These are phyloP conservation scores for Galerucella nymphaeae DNA, from an alignment of 2,888 invertebrate genomes.

Conservation along the genomic window DNA sequence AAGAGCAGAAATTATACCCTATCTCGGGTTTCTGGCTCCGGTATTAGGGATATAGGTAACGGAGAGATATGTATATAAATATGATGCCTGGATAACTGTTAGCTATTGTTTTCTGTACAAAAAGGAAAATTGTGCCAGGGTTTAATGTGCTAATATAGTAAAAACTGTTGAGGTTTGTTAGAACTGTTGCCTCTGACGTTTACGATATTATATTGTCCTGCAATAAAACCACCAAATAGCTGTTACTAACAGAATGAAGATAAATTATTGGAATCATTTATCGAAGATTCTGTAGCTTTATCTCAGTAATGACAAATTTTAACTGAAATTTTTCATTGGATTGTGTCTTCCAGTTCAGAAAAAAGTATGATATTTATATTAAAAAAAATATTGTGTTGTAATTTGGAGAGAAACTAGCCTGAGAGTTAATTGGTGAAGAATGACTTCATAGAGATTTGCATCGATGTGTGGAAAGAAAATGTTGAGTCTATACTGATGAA, in stretches of 20 bases:
- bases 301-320: too few species aligned
- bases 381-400: too few species aligned
- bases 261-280: too few species aligned
- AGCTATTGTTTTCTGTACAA: slow-evolving; percentile 24
- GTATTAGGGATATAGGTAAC: slow-evolving; percentile 25
- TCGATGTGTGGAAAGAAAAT: too few species aligned
- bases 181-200: neutral
- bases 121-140: slow-evolving; percentile 1
- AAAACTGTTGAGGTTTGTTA: neutral
- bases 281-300: too few species aligned
- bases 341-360: too few species aligned
- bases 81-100: slow-evolving; percentile 14
- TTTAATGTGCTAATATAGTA: slow-evolving; percentile 1
- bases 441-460: too few species aligned
- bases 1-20: slow-evolving; percentile 37
- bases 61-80: slow-evolving; percentile 14
- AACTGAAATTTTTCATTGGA: too few species aligned
- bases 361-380: too few species aligned
- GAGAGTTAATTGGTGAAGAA: too few species aligned
- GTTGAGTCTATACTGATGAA: too few species aligned
- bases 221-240: neutral
- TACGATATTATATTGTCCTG: neutral
- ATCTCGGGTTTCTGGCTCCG: slow-evolving; percentile 33
- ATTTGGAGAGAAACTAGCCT: too few species aligned
- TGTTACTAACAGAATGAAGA: neutral